Base-by-base conservation (phyloP, 2,888 invertebrate species). In the Eumerus sabulonum region DNA sequence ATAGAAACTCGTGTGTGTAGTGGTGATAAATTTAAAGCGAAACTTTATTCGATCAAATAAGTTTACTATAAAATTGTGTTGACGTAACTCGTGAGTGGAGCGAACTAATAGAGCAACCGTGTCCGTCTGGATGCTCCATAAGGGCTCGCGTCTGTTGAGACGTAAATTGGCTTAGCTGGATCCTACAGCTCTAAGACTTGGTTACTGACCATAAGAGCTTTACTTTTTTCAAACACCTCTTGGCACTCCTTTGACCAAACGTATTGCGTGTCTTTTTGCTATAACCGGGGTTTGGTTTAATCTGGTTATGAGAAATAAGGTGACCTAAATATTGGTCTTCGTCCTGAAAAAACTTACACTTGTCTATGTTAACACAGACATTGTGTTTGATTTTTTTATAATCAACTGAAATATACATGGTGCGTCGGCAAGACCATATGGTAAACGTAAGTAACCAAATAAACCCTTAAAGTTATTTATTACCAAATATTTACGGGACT, bases 401-500 rank as follows among this genome's bases (percentile, higher is more conserved):
- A 64, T 14, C 18, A 36, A 66, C 36, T 74, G 64, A 71, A 82
- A 86, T 14, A 82, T 82, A 9, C n/a, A n/a, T n/a, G n/a, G n/a
- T n/a, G n/a, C n/a, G n/a, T n/a, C n/a, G n/a, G n/a, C n/a, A n/a
- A n/a, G n/a, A n/a, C n/a, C n/a, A n/a, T n/a, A n/a, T n/a, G n/a
- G n/a, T n/a, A n/a, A n/a, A n/a, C n/a, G n/a, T 7, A 79, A 85
- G 70, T 81, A 82, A 51, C 79, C 57, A 71, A 82, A 86, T 27
- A 86, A 67, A 3, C 86, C 86, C 54, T 84, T 85, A 54, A 83
- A 84, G 1, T 86, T 87, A 67, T 76, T 85, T 44, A 87, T 82
- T 1, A 84, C 85, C 38, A 85, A 63, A 17, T 84, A 82, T 36
- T 85, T 76, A 51, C 81, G 77, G 64, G 83, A 82, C 44, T 84